Percentiles rank a stretch among this genome's conserved stretches.
Conservation (phyloP, 2,797 vertebrate species). For the Holocentrus rufus region DNA sequence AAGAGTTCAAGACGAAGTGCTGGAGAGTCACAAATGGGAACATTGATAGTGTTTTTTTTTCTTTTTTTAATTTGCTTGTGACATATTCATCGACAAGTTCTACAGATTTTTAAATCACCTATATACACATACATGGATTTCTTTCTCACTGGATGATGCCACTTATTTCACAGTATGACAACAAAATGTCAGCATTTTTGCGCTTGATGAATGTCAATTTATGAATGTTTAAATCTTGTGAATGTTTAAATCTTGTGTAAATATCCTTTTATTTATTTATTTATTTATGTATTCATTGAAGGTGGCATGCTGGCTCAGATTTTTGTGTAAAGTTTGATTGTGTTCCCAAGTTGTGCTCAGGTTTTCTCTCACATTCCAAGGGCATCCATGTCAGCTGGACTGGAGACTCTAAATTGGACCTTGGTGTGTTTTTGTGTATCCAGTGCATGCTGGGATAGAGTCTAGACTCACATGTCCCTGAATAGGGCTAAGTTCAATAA, state of each 20-base stretch:
- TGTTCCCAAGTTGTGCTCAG: slow-evolving; percentile 13
- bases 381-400: slow-evolving; percentile 67
- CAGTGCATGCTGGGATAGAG: slow-evolving; percentile 14
- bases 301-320: neutral
- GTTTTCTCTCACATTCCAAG: slow-evolving; percentile 36
- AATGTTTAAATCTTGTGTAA: too few species aligned
- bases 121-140: too few species aligned
- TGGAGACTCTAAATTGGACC: slow-evolving; percentile 50
- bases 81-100: neutral
- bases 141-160: too few species aligned
- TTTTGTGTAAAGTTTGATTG: neutral
- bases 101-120: neutral
- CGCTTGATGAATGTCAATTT: neutral
- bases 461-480: neutral
- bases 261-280: too few species aligned
- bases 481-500: neutral
- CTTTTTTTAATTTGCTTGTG: neutral
- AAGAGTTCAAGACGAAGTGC: neutral
- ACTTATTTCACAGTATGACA: too few species aligned
- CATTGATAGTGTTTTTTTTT: neutral
- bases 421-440: slow-evolving; percentile 23
- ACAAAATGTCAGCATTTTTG: neutral
- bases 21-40: neutral
- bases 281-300: too few species aligned
- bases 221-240: too few species aligned